Evolutionary conservation across 2,888 invertebrate genomes (phyloP), one percentile per base, ranked within the genome.

Genomic region (Onthophagus sagittarius): DNA sequence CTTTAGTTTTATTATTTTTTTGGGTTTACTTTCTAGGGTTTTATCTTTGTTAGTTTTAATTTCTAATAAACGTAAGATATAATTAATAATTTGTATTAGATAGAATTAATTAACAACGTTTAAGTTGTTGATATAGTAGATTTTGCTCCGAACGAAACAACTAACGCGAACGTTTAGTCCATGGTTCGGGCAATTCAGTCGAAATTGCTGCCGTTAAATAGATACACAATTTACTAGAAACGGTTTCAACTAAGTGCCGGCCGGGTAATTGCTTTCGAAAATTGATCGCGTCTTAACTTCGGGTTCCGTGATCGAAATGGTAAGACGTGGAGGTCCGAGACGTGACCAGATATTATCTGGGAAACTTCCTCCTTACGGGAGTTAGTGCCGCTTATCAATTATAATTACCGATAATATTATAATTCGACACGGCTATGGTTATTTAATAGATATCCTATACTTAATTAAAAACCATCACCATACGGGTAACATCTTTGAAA

Each of bases 261-360:
- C 31, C 32, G 62, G 69, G 78, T 80, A 81, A 80, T 80, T 80
- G 80, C 77, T 79, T 81, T 79, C 77, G 80, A 80, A 74, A 74
- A 82, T 82, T 82, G 82, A 82, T 83, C 82, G 80, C 32, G 31
- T 77, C 81, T 81, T 80, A 80, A 81, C 78, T 53, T 53, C 39
- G 78, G 81, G 75, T 76, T 82, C 80, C 82, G 81, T 82, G 83
- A 82, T 82, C 81, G 32, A n/a, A 67, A 32, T 67, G 32, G 63
- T 15, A 15, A 63, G 67, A 67, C 39, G 39, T 53, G 7, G 9
- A 53, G 23, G 39, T 7, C 39, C 39, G 11, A 53, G 39, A 53
- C 39, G 39, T 53, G 39, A 53, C 39, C 39, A 53, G 39, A 53
- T 53, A 53, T 53, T 53, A 53, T 53, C 39, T 7, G 39, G 39